Evolutionary conservation across 2,888 invertebrate species (phyloP).

Genomic region (Apotomis turbidana): DNA sequence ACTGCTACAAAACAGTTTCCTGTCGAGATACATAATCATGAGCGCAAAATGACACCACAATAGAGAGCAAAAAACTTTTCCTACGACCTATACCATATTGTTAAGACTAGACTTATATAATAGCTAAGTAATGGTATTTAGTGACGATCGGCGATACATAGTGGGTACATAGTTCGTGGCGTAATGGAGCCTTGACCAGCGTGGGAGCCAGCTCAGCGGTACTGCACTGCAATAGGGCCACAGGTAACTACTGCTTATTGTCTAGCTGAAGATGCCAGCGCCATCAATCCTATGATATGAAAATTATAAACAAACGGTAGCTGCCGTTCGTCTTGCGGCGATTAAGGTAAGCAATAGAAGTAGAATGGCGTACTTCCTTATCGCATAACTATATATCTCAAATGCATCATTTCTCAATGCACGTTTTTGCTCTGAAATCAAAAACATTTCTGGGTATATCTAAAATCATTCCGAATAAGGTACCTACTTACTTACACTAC

Average conservation of each 20-base stretch:
- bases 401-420: too few species aligned
- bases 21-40: background rate
- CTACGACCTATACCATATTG: background rate
- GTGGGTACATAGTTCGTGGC: constrained; percentile 24
- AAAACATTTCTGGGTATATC: too few species aligned
- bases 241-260: constrained; percentile 15
- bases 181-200: constrained; percentile 33
- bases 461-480: too few species aligned
- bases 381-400: too few species aligned
- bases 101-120: background rate
- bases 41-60: constrained; percentile 22
- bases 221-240: constrained; percentile 4
- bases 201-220: constrained; percentile 30
- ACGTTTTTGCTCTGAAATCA: too few species aligned
- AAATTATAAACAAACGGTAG: too few species aligned
- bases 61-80: background rate
- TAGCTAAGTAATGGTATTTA: background rate
- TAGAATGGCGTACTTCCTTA: too few species aligned
- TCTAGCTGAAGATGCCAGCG: background rate
- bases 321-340: too few species aligned
- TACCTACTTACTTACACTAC: too few species aligned
- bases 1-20: background rate
- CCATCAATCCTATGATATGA: too few species aligned
- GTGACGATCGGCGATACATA: background rate
- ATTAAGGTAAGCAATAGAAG: too few species aligned